These are phyloP conservation scores for Triops cancriformis DNA, from an alignment of 1,140 invertebrate genomes.

Conservation along the genomic window DNA sequence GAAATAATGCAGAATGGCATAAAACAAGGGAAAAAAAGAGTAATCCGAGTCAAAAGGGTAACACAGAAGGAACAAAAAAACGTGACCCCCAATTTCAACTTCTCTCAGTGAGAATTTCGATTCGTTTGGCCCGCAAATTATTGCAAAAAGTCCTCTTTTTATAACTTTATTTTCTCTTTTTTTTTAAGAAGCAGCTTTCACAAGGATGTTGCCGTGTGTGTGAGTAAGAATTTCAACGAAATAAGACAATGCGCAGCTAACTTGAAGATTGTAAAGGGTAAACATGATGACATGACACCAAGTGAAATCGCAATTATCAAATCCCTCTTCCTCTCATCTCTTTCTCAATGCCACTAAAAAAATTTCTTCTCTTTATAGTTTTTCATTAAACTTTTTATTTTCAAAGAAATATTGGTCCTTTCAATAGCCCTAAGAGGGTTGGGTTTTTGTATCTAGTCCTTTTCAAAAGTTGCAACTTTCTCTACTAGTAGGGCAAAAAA, in stretches of 20 bases:
- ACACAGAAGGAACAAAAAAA: slow-evolving; percentile 1
- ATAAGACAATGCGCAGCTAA: not conserved
- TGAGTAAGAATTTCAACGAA: not conserved
- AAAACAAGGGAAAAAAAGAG: not conserved
- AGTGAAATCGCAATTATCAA: not conserved
- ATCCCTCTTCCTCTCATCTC: not conserved
- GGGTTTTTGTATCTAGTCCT: no score
- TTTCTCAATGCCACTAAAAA: not conserved
- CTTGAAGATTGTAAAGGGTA: not conserved
- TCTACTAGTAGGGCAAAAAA: no score
- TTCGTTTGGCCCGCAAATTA: not conserved
- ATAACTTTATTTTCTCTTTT: not conserved
- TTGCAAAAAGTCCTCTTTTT: not conserved
- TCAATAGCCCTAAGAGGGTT: not conserved
- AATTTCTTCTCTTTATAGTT: not conserved
- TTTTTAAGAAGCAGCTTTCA: not conserved
- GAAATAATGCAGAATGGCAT: not conserved
- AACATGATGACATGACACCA: slow-evolving; percentile 25
- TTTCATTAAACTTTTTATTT: not conserved
- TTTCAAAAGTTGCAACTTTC: no score
- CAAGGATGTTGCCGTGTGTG: not conserved
- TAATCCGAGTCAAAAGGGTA: not conserved
- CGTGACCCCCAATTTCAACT: slow-evolving; percentile 2
- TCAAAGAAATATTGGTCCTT: not conserved
- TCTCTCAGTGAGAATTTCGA: slow-evolving; percentile 3